These are phyloP conservation scores for Xenops minutus DNA, from an alignment of 2,797 vertebrate genomes.

Conservation along the genomic window DNA sequence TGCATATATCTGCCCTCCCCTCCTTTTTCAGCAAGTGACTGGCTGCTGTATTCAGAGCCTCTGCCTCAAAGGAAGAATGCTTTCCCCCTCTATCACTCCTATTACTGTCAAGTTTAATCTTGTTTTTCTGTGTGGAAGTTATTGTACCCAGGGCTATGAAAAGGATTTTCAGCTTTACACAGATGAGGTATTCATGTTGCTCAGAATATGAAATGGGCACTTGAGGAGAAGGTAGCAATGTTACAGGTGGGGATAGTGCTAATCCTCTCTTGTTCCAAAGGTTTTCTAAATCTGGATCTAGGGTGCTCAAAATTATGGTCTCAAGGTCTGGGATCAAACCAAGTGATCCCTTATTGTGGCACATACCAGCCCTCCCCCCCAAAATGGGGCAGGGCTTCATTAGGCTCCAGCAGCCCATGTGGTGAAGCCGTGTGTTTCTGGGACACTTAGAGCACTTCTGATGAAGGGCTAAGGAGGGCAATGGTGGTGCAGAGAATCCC, in stretches of 20 bases:
- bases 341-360: not conserved
- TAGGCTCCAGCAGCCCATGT: not conserved
- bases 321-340: not conserved
- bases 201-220: not conserved
- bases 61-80: not conserved
- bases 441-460: not conserved
- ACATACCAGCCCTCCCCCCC: rapidly evolving
- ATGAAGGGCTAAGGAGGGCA: not conserved
- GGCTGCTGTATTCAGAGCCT: not conserved
- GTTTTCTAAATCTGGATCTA: not conserved
- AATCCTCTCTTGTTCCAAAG: not conserved
- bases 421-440: not conserved
- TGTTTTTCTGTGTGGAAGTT: slow-evolving; percentile 22
- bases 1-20: not conserved
- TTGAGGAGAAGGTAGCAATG: not conserved
- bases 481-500: not conserved
- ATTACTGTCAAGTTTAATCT: slow-evolving; percentile 54
- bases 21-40: not conserved
- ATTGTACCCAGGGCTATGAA: not conserved
- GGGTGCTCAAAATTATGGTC: not conserved
- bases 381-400: rapidly evolving
- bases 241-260: not conserved
- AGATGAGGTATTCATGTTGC: not conserved
- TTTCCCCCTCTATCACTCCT: not conserved
- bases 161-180: not conserved